Evolutionary conservation across 2,888 invertebrate species (phyloP), one percentile per base, ranked within the genome.

Genomic region (Cheilosia pagana): DNA sequence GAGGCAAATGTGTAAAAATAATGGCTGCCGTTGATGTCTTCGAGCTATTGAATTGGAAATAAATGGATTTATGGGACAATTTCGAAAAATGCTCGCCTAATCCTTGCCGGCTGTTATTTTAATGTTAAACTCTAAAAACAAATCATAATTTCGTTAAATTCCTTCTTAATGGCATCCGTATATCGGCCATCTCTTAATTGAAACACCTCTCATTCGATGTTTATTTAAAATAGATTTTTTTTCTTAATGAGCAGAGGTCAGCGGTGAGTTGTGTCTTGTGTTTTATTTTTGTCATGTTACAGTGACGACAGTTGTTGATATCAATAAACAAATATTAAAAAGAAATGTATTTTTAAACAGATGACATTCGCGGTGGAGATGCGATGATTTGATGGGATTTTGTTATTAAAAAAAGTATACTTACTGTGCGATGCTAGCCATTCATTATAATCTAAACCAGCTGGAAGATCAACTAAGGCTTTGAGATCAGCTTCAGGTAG

Each of bases 361-460:
- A 52, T 52, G 52, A 52, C 28, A 52, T 52, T 52, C 8, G 10
- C n/a, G 4, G 10, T 23, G 8, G 28, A 25, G 52, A 52, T 25
- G 23, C 12, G n/a, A 60, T 14, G 14, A 25, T 12, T 52, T 16
- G 3, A n/a, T 65, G 14, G 4, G 23, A 23, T 63, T 50, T 19
- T 48, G 8, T 16, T 10, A n/a, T 35, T 23, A 23, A 43, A 16
- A 41, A 12, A 25, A 14, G 76, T 67, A 78, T 87, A 93, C 96
- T 94, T 93, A 98, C 98, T 98, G 93, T 99, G 99, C 88, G 98
- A 98, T 88, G 99, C 99, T 90, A 99, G 95, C 99, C 99, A 99
- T 94, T 99, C 99, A 93, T 99, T 98, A 93, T 97, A 97, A 93
- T 99, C 99, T 92, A 99, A 95, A 87, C 98, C 98, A 88, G 96